phyloP scores from a whole-genome alignment of 2,888 invertebrate genomes.

The Dioctria rufipes region DNA sequence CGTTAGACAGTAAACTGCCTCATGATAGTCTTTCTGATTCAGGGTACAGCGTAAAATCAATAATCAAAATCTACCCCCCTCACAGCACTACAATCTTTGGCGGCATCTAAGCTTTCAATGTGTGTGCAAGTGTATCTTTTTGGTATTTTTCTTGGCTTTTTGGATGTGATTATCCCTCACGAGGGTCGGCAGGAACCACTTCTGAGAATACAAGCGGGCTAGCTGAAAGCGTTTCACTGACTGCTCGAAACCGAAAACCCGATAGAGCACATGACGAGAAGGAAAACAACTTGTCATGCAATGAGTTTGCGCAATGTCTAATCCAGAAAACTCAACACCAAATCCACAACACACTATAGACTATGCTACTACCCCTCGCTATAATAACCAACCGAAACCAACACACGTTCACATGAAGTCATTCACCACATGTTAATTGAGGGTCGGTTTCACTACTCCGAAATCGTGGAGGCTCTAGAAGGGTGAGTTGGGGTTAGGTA shows the following conservation, averaged over 20 bases:
- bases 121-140: slow-evolving; percentile 9
- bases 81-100: background rate
- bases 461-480: background rate
- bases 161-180: background rate
- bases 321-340: background rate
- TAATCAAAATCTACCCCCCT: slow-evolving; percentile 37
- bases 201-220: slow-evolving; percentile 4
- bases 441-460: slow-evolving; percentile 42
- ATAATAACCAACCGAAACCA: background rate
- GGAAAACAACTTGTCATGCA: slow-evolving; percentile 43
- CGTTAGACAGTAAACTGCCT: slow-evolving; percentile 30
- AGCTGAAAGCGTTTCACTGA: slow-evolving; percentile 14
- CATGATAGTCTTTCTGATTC: background rate
- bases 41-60: slow-evolving; percentile 49
- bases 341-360: background rate
- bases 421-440: slow-evolving; percentile 52
- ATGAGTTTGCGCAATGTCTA: slow-evolving; percentile 10
- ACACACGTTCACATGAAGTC: slow-evolving; percentile 14
- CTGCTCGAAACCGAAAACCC: slow-evolving; percentile 36
- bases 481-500: background rate
- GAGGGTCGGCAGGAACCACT: background rate
- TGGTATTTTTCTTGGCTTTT: no score
- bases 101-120: background rate
- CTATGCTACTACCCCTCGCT: slow-evolving; percentile 19
- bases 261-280: slow-evolving; percentile 29